Evolutionary conservation across 2,797 vertebrate species (phyloP).

Genomic region (Podarcis siculus): DNA sequence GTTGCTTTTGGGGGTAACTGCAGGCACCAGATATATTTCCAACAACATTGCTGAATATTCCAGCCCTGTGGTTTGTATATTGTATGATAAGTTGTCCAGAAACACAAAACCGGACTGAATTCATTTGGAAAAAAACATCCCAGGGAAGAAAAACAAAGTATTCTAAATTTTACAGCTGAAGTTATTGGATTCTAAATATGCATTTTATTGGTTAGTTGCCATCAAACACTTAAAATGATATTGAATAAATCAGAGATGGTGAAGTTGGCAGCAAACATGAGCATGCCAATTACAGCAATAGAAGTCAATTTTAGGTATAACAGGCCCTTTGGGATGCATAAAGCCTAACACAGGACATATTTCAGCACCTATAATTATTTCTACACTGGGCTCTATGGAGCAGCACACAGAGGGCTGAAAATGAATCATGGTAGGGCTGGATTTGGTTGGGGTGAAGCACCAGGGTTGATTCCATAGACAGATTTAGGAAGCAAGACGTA

Average conservation of each 20-base stretch:
- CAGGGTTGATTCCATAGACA: neutral
- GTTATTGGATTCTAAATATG: slow-evolving; percentile 6
- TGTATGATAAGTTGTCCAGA: slow-evolving; percentile 17
- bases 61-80: slow-evolving; percentile 7
- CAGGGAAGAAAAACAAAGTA: neutral
- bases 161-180: neutral
- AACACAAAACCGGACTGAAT: neutral
- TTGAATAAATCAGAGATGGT: neutral
- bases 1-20: slow-evolving; percentile 5
- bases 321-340: neutral
- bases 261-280: neutral
- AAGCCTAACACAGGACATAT: neutral
- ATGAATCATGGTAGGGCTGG: neutral
- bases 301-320: neutral
- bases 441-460: neutral
- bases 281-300: neutral
- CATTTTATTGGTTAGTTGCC: neutral
- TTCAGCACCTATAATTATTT: neutral
- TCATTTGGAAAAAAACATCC: neutral
- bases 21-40: slow-evolving; percentile 6
- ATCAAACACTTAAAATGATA: neutral
- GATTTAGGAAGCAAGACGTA: neutral
- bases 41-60: slow-evolving; percentile 11
- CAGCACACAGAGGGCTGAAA: neutral
- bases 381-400: neutral